Evolutionary conservation across 35 echinoderm and acorn worm genomes (phyloP).

Genomic region (Lytechinus pictus): DNA sequence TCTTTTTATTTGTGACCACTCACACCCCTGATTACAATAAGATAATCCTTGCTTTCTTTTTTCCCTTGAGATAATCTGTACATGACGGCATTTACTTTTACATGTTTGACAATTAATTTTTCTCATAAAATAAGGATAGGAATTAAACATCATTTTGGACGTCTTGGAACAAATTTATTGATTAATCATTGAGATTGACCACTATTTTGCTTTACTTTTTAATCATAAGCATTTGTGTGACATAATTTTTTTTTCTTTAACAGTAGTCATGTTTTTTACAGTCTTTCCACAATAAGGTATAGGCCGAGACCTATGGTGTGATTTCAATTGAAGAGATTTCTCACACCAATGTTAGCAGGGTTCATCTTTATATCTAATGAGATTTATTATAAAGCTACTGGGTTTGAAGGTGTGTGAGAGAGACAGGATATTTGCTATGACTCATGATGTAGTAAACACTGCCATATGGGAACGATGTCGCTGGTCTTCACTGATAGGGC

Average conservation of each 20-base stretch:
- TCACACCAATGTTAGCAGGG: background rate
- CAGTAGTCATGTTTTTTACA: background rate
- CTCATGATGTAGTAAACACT: conserved; percentile 5
- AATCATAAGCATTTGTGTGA: background rate
- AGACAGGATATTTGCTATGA: background rate
- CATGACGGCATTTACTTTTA: too few relatives aligned
- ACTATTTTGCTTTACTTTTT: background rate
- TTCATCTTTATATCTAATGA: background rate
- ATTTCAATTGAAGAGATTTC: background rate
- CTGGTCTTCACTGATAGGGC: background rate
- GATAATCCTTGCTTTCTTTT: too few relatives aligned
- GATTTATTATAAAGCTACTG: background rate
- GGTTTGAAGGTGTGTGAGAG: background rate
- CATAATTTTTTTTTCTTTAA: background rate
- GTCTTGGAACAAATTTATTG: too few relatives aligned
- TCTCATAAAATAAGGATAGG: too few relatives aligned
- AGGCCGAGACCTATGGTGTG: background rate
- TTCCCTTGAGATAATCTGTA: too few relatives aligned
- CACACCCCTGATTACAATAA: too few relatives aligned
- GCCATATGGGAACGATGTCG: background rate
- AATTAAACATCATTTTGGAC: too few relatives aligned
- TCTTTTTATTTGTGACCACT: too few relatives aligned
- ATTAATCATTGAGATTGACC: too few relatives aligned
- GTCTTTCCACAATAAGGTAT: background rate
- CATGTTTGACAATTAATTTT: too few relatives aligned